A percentile compares a stretch with the other conserved stretches of the same genome.
Conservation (phyloP, 2,797 vertebrate genomes). For the Melanotaenia nigrans region DNA sequence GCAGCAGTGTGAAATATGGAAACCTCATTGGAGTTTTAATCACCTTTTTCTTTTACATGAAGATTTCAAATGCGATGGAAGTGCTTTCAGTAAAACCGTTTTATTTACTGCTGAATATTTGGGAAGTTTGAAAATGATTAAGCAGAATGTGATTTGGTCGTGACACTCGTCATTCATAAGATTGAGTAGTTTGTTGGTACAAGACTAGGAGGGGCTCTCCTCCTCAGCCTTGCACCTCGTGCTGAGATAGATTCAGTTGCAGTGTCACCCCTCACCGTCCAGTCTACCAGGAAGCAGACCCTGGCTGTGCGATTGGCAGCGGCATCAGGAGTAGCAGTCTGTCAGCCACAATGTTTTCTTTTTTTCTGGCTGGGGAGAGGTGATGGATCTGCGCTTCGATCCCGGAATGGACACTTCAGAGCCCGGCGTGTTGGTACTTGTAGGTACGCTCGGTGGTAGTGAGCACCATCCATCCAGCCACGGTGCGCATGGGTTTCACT, state of each 20-base stretch:
- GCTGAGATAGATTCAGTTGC: conserved; percentile 36
- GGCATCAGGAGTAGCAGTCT: conserved; percentile 30
- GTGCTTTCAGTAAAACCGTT: background rate
- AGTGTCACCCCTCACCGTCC: conserved; percentile 30
- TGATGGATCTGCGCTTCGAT: conserved; percentile 11
- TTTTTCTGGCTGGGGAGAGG: background rate
- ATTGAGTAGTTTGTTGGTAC: conserved; percentile 34
- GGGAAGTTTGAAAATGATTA: background rate
- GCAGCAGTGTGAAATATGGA: conserved; percentile 7
- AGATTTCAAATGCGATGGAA: background rate
- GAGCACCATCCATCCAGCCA: conserved; percentile 26
- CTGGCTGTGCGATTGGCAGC: conserved; percentile 43
- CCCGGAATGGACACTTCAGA: conserved; percentile 40
- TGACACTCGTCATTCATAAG: conserved; percentile 57
- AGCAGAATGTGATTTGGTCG: background rate
- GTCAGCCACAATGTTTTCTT: conserved; percentile 9
- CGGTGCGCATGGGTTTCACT: conserved; percentile 35
- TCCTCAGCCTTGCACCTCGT: conserved; percentile 53
- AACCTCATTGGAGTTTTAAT: background rate
- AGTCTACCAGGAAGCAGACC: conserved; percentile 34
- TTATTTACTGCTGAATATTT: too few relatives aligned
- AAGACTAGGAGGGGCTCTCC: conserved; percentile 56
- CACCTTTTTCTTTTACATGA: background rate
- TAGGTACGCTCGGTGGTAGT: conserved; percentile 23
- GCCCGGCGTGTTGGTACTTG: conserved; percentile 19